Conservation (phyloP, 2,797 vertebrate genomes). For the Thunnus albacares region DNA sequence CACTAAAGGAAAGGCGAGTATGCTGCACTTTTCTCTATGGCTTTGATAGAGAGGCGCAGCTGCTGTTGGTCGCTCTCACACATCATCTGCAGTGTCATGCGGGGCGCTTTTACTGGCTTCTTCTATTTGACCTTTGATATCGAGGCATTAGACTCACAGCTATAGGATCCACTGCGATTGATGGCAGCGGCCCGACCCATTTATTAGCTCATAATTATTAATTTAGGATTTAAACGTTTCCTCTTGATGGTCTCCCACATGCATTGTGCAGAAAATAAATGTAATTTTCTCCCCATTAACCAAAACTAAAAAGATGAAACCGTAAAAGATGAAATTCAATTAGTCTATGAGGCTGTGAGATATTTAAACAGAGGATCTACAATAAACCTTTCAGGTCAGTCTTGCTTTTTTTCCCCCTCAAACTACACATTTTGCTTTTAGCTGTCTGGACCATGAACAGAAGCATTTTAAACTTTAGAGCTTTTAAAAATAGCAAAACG, state of each 20-base stretch:
- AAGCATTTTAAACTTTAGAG: neutral
- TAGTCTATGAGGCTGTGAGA: too few species aligned
- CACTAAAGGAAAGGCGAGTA: constrained; percentile 2
- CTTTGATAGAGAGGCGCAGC: constrained; percentile 82
- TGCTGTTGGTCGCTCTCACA: constrained; percentile 63
- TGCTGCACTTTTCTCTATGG: constrained; percentile 14
- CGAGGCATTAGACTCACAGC: constrained; percentile 33
- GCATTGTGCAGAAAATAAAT: neutral
- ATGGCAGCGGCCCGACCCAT: constrained; percentile 1
- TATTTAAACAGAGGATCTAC: neutral
- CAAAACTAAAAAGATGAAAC: neutral
- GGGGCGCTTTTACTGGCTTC: constrained; percentile 43
- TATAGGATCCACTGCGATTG: constrained; percentile 11
- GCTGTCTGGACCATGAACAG: too few species aligned
- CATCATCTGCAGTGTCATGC: constrained; percentile 28
- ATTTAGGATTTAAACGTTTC: constrained; percentile 15
- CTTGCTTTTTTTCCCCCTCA: too few species aligned
- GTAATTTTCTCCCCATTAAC: neutral
- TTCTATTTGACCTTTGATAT: constrained; percentile 62
- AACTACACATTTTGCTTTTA: neutral
- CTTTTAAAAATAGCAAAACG: neutral
- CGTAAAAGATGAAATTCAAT: neutral
- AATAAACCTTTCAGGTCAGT: constrained; percentile 8
- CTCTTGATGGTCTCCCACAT: neutral
- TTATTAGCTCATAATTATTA: constrained; percentile 29